Evolutionary conservation across 1,140 invertebrate genomes (phyloP), one percentile per base, ranked within the genome.

Genomic region (Hyposmocoma kahamanoa): DNA sequence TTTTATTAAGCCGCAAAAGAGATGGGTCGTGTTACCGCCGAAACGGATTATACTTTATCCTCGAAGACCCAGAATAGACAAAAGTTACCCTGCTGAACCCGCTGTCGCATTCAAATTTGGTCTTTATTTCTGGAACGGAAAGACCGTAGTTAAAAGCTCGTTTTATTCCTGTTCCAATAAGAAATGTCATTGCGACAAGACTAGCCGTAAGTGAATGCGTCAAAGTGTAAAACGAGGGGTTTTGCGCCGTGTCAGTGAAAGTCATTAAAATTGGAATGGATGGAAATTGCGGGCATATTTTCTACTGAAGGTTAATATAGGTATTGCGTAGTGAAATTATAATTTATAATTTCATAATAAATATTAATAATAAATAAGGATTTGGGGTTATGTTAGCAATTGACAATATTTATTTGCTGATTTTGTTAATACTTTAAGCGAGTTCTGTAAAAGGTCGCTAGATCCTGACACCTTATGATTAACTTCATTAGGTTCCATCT

Each of bases 211-310:
- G 79, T 81, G 76, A 83, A 85, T 74, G 82, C 82, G 82, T 83
- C 79, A 85, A 85, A 85, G 82, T 85, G 82, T 83, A 85, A 85
- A 85, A 85, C 82, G 82, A 82, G 82, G 79, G 81, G 77, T 80
- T 83, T 84, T 70, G 68, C 75, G 72, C 63, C 73, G 73, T 78
- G 79, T 79, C 82, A 82, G 74, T 73, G 76, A 83, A 81, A 85
- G 79, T 85, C 79, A 85, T 85, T 85, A 85, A 69, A 72, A 81
- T 68, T 58, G 77, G 75, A 83, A 84, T 83, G 74, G 74, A 80
- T 84, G 78, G 75, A 75, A 85, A 85, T 82, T 80, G 79, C 78
- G 72, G 75, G 75, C 73, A 83, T 83, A 83, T 81, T 83, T 83
- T 77, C 67, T 64, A 75, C 70, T 78, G 67, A 61, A 72, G 72